Conservation (phyloP, 1,140 invertebrate genomes). For the Drosophila azteca region DNA sequence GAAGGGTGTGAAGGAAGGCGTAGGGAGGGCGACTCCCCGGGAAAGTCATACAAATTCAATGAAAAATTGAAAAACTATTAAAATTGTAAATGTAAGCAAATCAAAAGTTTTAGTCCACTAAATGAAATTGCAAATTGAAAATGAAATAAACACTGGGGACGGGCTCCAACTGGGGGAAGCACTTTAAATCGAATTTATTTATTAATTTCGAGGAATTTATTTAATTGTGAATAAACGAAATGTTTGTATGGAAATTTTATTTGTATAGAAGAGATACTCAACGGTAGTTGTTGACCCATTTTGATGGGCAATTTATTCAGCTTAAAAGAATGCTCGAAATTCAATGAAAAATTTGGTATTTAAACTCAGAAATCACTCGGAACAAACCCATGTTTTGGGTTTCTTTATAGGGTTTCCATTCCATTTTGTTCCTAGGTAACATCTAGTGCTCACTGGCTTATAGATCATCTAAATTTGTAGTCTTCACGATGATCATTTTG, state of each 20-base stretch:
- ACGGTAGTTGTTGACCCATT: too few species aligned
- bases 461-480: constrained; percentile 21
- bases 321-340: too few species aligned
- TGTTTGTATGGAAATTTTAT: background rate
- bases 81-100: constrained; percentile 54
- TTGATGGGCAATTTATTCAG: too few species aligned
- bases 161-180: background rate
- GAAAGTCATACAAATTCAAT: constrained; percentile 65
- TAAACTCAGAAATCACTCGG: too few species aligned
- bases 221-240: background rate
- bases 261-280: background rate
- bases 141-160: background rate
- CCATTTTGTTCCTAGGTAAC: too few species aligned
- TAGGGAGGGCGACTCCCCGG: background rate
- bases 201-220: background rate
- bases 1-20: background rate
- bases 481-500: constrained; percentile 13
- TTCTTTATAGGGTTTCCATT: too few species aligned
- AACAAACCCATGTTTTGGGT: too few species aligned
- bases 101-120: constrained; percentile 16
- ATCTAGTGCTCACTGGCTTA: background rate
- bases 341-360: too few species aligned
- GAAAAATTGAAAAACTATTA: constrained; percentile 57
- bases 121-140: constrained; percentile 17
- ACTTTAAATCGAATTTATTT: constrained; percentile 1